These are phyloP conservation scores for Zaprionus africanus DNA, from an alignment of 1,140 invertebrate species.

Conservation along the genomic window DNA sequence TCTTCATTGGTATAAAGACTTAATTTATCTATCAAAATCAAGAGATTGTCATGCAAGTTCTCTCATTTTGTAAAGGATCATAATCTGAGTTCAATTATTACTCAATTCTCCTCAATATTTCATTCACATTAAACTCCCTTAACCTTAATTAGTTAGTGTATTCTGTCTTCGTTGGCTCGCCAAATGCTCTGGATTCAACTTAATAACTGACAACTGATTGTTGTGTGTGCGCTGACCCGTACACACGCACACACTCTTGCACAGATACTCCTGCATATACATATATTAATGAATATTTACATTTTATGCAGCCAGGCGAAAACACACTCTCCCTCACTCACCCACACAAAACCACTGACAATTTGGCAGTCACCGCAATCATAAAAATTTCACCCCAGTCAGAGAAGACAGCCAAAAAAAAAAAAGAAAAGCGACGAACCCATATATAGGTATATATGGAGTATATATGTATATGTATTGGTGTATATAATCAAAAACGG, in stretches of 20 bases:
- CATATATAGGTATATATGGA: slow-evolving; percentile 5
- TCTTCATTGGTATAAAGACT: too few relatives aligned
- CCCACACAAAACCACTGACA: slow-evolving; percentile 66
- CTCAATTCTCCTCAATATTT: neutral
- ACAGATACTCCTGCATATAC: neutral
- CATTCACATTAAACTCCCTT: neutral
- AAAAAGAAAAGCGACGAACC: slow-evolving; percentile 9
- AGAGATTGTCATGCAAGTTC: too few relatives aligned
- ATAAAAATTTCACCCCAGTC: slow-evolving; percentile 71
- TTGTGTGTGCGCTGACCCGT: slow-evolving; percentile 57
- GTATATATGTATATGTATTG: slow-evolving; percentile 8
- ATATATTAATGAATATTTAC: slow-evolving; percentile 68
- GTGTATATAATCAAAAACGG: slow-evolving; percentile 20
- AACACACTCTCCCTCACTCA: slow-evolving; percentile 37
- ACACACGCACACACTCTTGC: slow-evolving; percentile 12
- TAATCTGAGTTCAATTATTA: too few relatives aligned
- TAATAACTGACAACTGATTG: slow-evolving; percentile 34
- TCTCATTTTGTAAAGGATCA: neutral
- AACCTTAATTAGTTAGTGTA: slow-evolving; percentile 3
- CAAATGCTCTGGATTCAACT: neutral
- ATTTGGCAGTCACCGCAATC: slow-evolving; percentile 83
- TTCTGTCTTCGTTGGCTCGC: neutral
- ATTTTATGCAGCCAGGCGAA: slow-evolving; percentile 61
- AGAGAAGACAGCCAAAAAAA: slow-evolving; percentile 23
- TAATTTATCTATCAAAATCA: too few relatives aligned